A percentile compares a stretch with the other conserved stretches of the same genome.
These are phyloP conservation scores for Empis stercorea DNA, from an alignment of 2,888 invertebrate species.

Conservation along the genomic window DNA sequence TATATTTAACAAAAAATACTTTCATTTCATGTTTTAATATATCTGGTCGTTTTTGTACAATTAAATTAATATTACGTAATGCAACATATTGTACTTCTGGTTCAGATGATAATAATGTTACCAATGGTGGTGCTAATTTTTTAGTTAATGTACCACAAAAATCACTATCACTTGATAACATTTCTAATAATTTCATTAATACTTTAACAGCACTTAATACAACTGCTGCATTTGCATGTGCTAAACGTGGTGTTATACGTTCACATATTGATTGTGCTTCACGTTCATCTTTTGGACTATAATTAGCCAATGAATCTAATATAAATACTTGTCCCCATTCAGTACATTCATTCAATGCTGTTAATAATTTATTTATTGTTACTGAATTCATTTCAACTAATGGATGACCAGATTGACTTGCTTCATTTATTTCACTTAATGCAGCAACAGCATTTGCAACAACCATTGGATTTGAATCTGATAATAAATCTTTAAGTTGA, in stretches of 20 bases:
- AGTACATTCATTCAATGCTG: conserved; percentile 97
- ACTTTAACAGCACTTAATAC: conserved; percentile 96
- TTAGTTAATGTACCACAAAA: conserved; percentile 88
- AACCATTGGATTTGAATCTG: conserved; percentile 99
- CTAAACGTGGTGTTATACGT: conserved; percentile 89
- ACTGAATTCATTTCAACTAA: conserved; percentile 91
- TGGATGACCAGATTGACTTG: conserved; percentile 87
- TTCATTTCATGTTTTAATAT: conserved; percentile 99
- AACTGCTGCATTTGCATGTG: conserved; percentile 98
- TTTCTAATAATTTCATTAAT: conserved; percentile 96
- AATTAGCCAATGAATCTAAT: conserved; percentile 92
- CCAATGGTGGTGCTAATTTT: conserved; percentile 96
- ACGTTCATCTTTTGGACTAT: conserved; percentile 89
- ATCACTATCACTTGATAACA: conserved; percentile 86
- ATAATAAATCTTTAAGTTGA: conserved; percentile 88
- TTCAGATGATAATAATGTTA: conserved; percentile 92
- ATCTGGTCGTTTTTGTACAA: conserved; percentile 97
- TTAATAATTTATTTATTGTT: conserved; percentile 94
- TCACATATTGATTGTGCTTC: conserved; percentile 99
- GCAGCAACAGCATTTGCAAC: conserved; percentile 99
- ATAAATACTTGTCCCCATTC: conserved; percentile 99
- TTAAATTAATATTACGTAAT: conserved; percentile 93
- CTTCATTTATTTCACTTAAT: conserved; percentile 95
- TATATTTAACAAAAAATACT: conserved; percentile 99
- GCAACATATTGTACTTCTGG: conserved; percentile 99